Evolutionary conservation across 1,140 invertebrate species (phyloP).

Genomic region (Pogonomyrmex californicus): DNA sequence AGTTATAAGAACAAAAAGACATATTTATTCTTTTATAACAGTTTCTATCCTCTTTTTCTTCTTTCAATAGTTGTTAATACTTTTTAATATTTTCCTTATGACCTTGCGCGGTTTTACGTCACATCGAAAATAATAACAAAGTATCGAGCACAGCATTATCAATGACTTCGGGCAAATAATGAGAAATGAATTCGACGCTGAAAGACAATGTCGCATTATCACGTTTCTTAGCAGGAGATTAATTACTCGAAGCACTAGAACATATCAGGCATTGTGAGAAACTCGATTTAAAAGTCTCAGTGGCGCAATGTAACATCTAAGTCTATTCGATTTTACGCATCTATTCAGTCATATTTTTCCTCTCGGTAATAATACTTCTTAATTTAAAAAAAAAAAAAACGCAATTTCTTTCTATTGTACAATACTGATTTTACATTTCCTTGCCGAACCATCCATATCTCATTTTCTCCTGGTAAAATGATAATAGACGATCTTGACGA

Average conservation of each 20-base stretch:
- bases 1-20: background rate
- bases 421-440: too few species aligned
- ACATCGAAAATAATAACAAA: conserved; percentile 3
- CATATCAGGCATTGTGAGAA: background rate
- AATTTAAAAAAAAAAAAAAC: background rate
- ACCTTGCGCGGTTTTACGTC: background rate
- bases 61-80: background rate
- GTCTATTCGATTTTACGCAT: background rate
- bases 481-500: background rate
- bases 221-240: background rate
- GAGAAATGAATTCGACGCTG: background rate
- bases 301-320: background rate
- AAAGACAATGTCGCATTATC: conserved; percentile 1
- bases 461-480: background rate
- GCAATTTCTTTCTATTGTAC: too few species aligned
- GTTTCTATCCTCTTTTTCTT: background rate
- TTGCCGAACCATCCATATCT: background rate
- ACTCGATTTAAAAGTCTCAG: conserved; percentile 34
- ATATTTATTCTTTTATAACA: conserved; percentile 9
- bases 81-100: conserved; percentile 26
- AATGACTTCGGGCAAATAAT: conserved; percentile 5
- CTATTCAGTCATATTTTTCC: background rate
- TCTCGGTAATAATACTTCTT: background rate
- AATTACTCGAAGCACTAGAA: background rate
- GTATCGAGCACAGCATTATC: conserved; percentile 4